phyloP scores from a whole-genome alignment of 2,113 vertebrate genomes.

The Anseranas semipalmata region DNA sequence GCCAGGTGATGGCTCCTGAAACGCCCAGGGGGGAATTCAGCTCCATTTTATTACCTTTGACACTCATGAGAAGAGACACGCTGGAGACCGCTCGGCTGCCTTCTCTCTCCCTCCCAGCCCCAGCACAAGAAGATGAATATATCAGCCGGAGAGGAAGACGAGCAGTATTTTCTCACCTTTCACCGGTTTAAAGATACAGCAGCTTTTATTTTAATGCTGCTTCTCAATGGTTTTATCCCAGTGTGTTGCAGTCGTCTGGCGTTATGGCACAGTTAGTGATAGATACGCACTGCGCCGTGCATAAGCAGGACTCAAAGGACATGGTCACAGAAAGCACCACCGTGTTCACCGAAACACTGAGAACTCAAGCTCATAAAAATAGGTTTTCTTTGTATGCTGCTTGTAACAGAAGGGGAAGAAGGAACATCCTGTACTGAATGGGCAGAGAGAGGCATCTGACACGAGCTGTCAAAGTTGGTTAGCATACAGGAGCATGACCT shows the following conservation, averaged over 20 bases:
- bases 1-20: background rate
- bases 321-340: background rate
- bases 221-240: background rate
- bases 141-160: background rate
- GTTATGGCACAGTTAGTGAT: background rate
- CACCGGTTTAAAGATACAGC: background rate
- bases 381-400: background rate
- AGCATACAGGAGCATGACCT: background rate
- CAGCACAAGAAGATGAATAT: background rate
- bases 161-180: background rate
- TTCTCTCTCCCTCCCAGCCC: background rate
- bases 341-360: background rate
- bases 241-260: background rate
- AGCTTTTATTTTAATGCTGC: background rate
- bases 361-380: background rate
- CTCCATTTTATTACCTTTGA: background rate
- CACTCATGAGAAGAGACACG: background rate
- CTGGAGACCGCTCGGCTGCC: background rate
- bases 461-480: background rate
- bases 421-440: background rate
- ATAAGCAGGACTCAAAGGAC: background rate
- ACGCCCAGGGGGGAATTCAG: background rate
- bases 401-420: background rate
- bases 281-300: rapidly evolving
- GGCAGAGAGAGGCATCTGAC: background rate